These are phyloP conservation scores for Silurus lanzhouensis DNA, from an alignment of 2,797 vertebrate species.

Conservation along the genomic window DNA sequence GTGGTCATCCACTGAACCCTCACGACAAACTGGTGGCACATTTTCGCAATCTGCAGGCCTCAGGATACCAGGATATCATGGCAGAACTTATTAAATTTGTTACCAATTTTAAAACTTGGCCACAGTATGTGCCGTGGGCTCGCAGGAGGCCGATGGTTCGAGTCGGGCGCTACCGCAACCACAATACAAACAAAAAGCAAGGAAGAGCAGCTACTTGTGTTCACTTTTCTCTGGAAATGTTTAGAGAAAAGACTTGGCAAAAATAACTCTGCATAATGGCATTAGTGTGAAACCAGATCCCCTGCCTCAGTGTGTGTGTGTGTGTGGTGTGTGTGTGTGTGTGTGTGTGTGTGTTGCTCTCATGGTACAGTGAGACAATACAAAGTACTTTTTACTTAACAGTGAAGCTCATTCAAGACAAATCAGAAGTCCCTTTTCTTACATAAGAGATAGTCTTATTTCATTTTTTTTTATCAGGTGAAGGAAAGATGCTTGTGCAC, in stretches of 20 bases:
- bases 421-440: constrained; percentile 12
- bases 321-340: constrained; percentile 37
- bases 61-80: constrained; percentile 82
- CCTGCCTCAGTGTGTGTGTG: constrained; percentile 51
- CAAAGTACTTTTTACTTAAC: constrained; percentile 35
- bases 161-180: constrained; percentile 80
- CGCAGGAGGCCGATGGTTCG: constrained; percentile 74
- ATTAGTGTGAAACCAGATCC: constrained; percentile 69
- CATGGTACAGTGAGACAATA: constrained; percentile 45
- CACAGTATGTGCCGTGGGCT: constrained; percentile 78
- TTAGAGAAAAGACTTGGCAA: constrained; percentile 75
- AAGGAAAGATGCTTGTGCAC: not conserved
- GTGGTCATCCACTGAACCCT: constrained; percentile 80
- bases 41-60: constrained; percentile 81
- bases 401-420: constrained; percentile 23
- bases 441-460: constrained; percentile 23
- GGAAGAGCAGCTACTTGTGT: constrained; percentile 78
- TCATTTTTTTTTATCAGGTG: constrained; percentile 4
- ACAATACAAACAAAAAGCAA: constrained; percentile 85
- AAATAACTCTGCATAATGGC: constrained; percentile 76
- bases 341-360: constrained; percentile 35
- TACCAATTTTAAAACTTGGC: constrained; percentile 91
- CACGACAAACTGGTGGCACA: constrained; percentile 80
- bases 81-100: constrained; percentile 89
- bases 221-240: constrained; percentile 76